Conservation (phyloP, 2,113 vertebrate species). For the Symphodus melops region DNA sequence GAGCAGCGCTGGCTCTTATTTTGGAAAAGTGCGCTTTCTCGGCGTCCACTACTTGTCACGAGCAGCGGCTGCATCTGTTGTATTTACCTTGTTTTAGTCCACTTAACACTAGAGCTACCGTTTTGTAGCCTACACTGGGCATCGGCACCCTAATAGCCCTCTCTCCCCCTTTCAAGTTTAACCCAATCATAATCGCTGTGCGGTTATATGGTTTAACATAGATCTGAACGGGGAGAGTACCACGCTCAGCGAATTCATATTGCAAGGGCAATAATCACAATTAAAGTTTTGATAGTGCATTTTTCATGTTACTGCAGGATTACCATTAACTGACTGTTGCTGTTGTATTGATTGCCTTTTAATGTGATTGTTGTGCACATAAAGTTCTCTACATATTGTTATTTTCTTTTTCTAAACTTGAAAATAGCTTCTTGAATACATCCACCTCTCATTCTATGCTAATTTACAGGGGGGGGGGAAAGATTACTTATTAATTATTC, state of each 20-base stretch:
- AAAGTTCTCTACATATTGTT: not conserved
- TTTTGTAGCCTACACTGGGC: not conserved
- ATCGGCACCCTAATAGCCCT: too few species aligned
- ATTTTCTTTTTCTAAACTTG: not conserved
- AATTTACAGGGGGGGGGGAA: too few species aligned
- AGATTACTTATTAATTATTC: too few species aligned
- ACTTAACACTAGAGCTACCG: not conserved
- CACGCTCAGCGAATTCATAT: not conserved
- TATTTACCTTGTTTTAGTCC: not conserved
- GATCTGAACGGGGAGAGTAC: not conserved
- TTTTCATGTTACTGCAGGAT: not conserved
- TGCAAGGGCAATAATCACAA: not conserved
- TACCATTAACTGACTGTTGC: not conserved
- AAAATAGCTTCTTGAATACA: too few species aligned
- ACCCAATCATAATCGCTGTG: not conserved
- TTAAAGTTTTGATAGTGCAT: not conserved
- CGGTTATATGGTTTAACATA: not conserved
- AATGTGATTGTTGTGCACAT: not conserved
- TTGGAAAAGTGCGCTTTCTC: conserved; percentile 41
- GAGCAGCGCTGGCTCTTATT: conserved; percentile 31
- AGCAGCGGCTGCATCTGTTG: not conserved
- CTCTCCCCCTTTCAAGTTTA: not conserved
- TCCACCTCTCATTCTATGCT: too few species aligned
- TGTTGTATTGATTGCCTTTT: not conserved
- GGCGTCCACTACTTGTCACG: not conserved